Base-by-base conservation (phyloP, 2,113 vertebrate genomes). In the Oncorhynchus clarkii region DNA sequence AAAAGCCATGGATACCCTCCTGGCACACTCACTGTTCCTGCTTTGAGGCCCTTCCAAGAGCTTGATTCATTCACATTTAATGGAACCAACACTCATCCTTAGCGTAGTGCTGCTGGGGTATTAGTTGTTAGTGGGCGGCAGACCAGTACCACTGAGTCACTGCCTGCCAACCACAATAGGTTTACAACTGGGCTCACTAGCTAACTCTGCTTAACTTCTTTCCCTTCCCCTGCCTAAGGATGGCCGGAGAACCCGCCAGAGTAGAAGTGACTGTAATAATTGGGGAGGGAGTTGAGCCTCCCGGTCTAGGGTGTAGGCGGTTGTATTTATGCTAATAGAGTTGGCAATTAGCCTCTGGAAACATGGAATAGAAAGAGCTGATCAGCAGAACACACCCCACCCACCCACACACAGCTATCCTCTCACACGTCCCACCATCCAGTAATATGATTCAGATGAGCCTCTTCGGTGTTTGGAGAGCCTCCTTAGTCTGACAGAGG, bases 291-390 rank as follows among this genome's bases (percentile, higher is more conserved):
- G 77, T 90, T 87, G 39, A 70, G 80, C 79, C 67, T 73, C 84
- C 87, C 87, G 78, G 82, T 81, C 84, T 85, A 67, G 84, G 82
- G 89, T 78, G 82, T 76, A 67, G 72, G 85, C 82, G 82, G 84
- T 84, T 84, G 84, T 91, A 83, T 90, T 91, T 92, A 93, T 93
- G 89, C 85, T 90, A 94, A 94, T 92, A 81, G 76, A 11, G 74
- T 51, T 75, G 27, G 84, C 89, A 94, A 93, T 94, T 94, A 93
- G 89, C 81, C 79, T 84, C 75, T 78, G 81, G 86, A 90, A 89
- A 81, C 75, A 79, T 72, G 20, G 84, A 84, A 82, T 87, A 83
- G 71, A 85, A 85, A 80, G 77, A 79, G 75, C 85, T 87, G 48
- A 89, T 71, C 66, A 34, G 9, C 16, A 24, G 20, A 49, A 60